These are phyloP conservation scores for Knipowitschia caucasica DNA, from an alignment of 2,797 vertebrate genomes.

Conservation along the genomic window DNA sequence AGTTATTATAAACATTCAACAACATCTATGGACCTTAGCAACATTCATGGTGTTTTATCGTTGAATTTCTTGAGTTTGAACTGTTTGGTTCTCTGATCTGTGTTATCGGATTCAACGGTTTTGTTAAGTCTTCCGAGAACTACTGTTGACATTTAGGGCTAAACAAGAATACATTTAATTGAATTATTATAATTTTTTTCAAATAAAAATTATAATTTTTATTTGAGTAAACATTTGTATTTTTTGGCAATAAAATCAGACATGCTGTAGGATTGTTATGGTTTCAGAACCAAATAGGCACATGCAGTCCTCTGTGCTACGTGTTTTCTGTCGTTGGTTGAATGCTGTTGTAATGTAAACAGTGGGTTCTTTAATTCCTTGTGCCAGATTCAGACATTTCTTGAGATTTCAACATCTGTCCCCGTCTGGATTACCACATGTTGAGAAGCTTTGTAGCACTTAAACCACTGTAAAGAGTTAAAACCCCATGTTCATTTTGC, in stretches of 20 bases:
- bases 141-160: too few species aligned
- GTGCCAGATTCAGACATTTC: background rate
- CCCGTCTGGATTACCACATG: slow-evolving; percentile 5
- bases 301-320: background rate
- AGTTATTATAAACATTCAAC: too few species aligned
- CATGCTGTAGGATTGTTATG: background rate
- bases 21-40: too few species aligned
- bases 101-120: too few species aligned
- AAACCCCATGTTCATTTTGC: slow-evolving; percentile 5
- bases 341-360: background rate
- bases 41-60: too few species aligned
- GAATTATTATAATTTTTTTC: too few species aligned
- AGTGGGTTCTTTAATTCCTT: background rate
- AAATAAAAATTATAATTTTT: too few species aligned
- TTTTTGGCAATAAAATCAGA: background rate
- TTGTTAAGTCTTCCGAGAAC: too few species aligned
- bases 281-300: slow-evolving; percentile 4
- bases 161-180: too few species aligned
- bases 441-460: slow-evolving; percentile 4
- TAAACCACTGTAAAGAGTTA: background rate
- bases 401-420: slow-evolving; percentile 1
- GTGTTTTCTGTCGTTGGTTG: slow-evolving; percentile 1
- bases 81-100: too few species aligned
- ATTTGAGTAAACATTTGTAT: too few species aligned
- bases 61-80: too few species aligned